A percentile compares a stretch with the other conserved stretches of the same genome.
Evolutionary conservation across 2,797 vertebrate species (phyloP).

Genomic region (Ceryle rudis): DNA sequence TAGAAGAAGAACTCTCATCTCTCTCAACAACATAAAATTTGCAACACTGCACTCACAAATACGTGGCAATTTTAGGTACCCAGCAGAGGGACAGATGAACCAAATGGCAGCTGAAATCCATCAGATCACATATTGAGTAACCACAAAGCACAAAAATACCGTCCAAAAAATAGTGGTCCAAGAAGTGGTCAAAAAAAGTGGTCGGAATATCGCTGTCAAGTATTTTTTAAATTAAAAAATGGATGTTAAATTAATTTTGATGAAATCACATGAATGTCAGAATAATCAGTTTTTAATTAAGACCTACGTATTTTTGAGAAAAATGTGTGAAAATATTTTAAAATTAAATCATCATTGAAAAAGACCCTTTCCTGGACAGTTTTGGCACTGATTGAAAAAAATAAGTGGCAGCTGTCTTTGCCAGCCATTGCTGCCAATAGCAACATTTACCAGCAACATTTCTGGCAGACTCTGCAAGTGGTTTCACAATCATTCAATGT

Average conservation of each 20-base stretch:
- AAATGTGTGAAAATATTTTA: neutral
- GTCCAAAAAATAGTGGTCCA: neutral
- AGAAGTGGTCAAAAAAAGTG: neutral
- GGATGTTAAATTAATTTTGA: neutral
- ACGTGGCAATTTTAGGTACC: neutral
- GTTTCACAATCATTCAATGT: neutral
- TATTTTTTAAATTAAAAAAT: neutral
- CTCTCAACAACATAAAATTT: neutral
- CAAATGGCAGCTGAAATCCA: neutral
- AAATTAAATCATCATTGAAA: neutral
- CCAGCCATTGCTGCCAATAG: neutral
- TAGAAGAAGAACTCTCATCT: neutral
- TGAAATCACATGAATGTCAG: neutral
- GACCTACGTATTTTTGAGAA: neutral
- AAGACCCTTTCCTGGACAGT: neutral
- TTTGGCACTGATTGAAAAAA: neutral
- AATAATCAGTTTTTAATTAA: neutral
- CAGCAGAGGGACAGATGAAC: neutral
- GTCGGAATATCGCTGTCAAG: neutral
- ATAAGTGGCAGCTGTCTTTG: neutral
- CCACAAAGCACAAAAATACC: neutral
- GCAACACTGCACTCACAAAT: neutral
- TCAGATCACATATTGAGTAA: neutral
- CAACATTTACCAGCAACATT: neutral
- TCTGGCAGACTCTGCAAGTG: neutral